Evolutionary conservation across 1,140 invertebrate species (phyloP).

Genomic region (Trialeurodes vaporariorum): DNA sequence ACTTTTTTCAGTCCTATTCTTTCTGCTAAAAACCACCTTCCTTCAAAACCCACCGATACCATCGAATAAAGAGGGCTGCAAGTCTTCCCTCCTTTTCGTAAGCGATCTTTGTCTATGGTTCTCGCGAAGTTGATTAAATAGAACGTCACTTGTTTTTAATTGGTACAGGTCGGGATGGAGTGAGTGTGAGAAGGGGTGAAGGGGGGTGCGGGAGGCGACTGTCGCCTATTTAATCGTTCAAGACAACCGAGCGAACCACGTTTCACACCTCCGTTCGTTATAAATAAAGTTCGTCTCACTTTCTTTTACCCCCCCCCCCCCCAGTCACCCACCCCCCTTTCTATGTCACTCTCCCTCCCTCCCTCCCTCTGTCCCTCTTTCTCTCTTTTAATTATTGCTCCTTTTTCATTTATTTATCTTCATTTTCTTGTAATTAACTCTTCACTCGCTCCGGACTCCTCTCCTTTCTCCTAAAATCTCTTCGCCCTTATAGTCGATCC

Average conservation of each 20-base stretch:
- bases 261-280: neutral
- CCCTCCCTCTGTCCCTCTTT: no score
- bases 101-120: neutral
- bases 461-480: no score
- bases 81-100: no score
- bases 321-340: neutral
- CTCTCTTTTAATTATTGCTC: neutral
- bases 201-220: no score
- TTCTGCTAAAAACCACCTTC: no score
- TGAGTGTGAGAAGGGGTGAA: no score
- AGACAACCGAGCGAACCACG: neutral
- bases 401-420: neutral
- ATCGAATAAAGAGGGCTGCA: no score
- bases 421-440: neutral
- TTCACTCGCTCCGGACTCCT: no score
- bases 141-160: neutral
- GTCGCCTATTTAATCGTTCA: neutral
- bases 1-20: no score
- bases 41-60: no score
- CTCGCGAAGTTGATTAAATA: neutral
- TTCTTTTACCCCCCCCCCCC: neutral
- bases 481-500: no score
- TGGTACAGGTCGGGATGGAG: no score
- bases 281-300: neutral
- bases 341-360: neutral